Evolutionary conservation across 2,113 vertebrate species (phyloP), one percentile per base, ranked within the genome.

Genomic region (Saguinus midas): DNA sequence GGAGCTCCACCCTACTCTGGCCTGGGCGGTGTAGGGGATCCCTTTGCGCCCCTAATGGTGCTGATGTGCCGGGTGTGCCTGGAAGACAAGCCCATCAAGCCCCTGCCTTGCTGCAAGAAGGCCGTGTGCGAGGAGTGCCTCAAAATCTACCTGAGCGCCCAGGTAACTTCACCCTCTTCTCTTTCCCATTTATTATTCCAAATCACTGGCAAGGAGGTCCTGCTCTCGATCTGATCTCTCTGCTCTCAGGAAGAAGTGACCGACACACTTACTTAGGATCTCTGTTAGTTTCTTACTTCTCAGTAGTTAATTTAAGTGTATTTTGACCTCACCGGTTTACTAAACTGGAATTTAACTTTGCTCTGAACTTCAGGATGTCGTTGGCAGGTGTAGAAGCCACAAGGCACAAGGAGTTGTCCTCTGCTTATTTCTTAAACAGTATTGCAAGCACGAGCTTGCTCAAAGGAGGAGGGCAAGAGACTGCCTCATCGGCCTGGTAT

Each of bases 91-190:
- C 98, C 99, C 95, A 99, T 99, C 98, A 98, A 99, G 96, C 99
- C 99, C 45, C 97, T 99, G 96, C 98, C 99, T 92, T 99, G 99
- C 98, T 99, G 99, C 99, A 99, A 99, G 98, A 99, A 99, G 98
- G 98, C 99, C n/a, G 99, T 99, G 97, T 99, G 99, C 95, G 99
- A 99, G 80, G 99, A 99, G 97, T 99, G 99, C 97, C 98, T 99
- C 98, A 99, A 99, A 96, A 98, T 99, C 96, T 99, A 99, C 99
- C 99, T 99, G 98, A 99, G 99, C 98, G 99, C 99, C 58, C 99
- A 99, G 99, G 99, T 99, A 98, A 97, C 93, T 12, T 40, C 76
- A 18, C 35, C 40, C 70, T 12, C 21, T 48, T 9, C 4, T 4
- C 55, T 23, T 45, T 0, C 37, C 52, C 80, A 0, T 52, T 3